phyloP scores from a whole-genome alignment of 2,797 vertebrate genomes.

The Anguilla anguilla region DNA sequence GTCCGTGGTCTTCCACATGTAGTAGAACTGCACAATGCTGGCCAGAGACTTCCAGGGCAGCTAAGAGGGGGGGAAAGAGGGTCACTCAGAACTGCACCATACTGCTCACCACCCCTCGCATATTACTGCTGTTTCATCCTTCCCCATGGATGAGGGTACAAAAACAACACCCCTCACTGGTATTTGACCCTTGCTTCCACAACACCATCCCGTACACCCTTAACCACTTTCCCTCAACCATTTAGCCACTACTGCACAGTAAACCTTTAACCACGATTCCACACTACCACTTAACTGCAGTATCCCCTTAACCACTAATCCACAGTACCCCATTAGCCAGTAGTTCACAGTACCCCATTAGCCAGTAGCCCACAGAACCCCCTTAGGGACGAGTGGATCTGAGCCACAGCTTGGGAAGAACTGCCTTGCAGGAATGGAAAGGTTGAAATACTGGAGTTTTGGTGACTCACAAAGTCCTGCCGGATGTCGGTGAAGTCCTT shows the following conservation, averaged over 20 bases:
- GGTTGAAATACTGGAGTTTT: not conserved
- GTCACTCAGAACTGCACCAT: not conserved
- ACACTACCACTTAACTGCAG: not conserved
- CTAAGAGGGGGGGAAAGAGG: conserved; percentile 49
- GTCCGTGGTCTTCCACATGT: conserved; percentile 89
- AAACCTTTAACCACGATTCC: not conserved
- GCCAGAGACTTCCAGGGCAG: conserved; percentile 85
- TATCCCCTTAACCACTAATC: not conserved
- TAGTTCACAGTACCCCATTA: not conserved
- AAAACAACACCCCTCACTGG: no score
- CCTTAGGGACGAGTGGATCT: not conserved
- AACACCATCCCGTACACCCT: not conserved
- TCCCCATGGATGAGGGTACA: not conserved
- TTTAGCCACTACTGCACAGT: not conserved
- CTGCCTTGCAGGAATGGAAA: not conserved
- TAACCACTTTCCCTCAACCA: not conserved
- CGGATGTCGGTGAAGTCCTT: conserved; percentile 79
- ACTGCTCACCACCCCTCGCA: not conserved
- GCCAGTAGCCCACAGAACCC: not conserved
- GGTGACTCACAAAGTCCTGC: conserved; percentile 76
- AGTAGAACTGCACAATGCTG: conserved; percentile 85
- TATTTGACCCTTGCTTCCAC: no score
- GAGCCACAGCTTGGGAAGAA: not conserved
- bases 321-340: not conserved
- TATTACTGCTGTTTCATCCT: not conserved